Percentiles rank a stretch among this genome's conserved stretches.
phyloP scores from a whole-genome alignment of 2,113 vertebrate genomes.

The Tetrao urogallus region DNA sequence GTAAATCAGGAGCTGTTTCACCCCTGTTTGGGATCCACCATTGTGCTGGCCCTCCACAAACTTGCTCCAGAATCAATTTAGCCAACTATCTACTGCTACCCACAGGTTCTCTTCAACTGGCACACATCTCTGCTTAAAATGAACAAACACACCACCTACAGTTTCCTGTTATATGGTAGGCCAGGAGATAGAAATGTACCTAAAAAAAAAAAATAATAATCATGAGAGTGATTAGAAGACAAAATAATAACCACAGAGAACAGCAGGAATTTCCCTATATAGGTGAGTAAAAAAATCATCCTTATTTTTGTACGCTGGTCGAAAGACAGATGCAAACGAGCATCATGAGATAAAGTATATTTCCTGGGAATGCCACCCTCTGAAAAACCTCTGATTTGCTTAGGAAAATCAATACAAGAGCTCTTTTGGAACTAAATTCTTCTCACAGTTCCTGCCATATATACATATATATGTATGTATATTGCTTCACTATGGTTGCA shows the following conservation, averaged over 20 bases:
- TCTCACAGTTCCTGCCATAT: too few relatives aligned
- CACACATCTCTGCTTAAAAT: neutral
- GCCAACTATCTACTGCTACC: neutral
- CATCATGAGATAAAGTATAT: neutral
- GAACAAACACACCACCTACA: neutral
- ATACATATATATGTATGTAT: too few relatives aligned
- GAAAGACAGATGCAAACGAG: neutral
- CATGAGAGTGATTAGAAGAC: neutral
- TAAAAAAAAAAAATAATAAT: neutral
- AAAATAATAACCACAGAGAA: neutral
- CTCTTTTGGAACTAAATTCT: neutral
- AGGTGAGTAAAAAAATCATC: neutral
- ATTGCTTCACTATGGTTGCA: neutral
- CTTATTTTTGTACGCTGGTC: neutral
- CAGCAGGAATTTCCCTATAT: neutral
- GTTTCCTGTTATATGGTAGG: neutral
- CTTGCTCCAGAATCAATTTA: neutral
- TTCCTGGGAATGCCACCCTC: neutral
- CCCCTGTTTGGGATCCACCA: neutral
- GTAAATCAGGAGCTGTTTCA: neutral
- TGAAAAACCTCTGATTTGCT: neutral
- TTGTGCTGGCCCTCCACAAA: neutral
- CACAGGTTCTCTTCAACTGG: fast-evolving
- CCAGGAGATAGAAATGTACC: neutral
- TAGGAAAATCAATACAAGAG: neutral